A percentile compares a stretch with the other conserved stretches of the same genome.
Conservation (phyloP, 2,888 invertebrate species). For the Leptothorax acervorum region DNA sequence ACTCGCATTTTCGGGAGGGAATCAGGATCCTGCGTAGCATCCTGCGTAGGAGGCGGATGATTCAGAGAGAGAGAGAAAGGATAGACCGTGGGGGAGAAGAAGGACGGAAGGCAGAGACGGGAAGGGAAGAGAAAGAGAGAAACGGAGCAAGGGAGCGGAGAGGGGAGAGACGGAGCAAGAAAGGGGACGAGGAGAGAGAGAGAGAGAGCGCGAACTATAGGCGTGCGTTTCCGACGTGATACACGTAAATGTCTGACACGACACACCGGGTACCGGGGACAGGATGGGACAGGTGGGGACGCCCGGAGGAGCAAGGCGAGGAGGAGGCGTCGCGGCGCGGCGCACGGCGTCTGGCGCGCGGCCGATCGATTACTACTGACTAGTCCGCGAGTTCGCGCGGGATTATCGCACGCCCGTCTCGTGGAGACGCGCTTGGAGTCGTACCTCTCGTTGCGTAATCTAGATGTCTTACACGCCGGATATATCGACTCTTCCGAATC, state of each 20-base stretch:
- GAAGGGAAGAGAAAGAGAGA: not conserved
- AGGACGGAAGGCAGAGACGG: not conserved
- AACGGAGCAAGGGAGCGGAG: not conserved
- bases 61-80: constrained; percentile 5
- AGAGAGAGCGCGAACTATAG: constrained; percentile 49
- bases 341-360: constrained; percentile 71
- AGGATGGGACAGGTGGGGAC: constrained; percentile 41
- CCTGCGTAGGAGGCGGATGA: not conserved
- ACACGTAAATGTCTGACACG: constrained; percentile 74
- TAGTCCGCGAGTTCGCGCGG: constrained; percentile 70
- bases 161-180: not conserved
- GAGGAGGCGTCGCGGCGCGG: constrained; percentile 79
- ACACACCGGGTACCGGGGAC: constrained; percentile 37
- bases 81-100: too few relatives aligned
- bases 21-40: not conserved
- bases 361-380: constrained; percentile 76
- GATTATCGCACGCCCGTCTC: constrained; percentile 64
- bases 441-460: not conserved
- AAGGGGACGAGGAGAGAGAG: constrained; percentile 56
- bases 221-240: constrained; percentile 75
- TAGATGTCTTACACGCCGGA: not conserved
- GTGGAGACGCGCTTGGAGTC: not conserved
- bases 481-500: not conserved
- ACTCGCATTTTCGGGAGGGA: constrained; percentile 21
- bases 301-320: constrained; percentile 60